Base-by-base conservation (phyloP, 2,888 invertebrate genomes). In the Harpagoxenus sublaevis region DNA sequence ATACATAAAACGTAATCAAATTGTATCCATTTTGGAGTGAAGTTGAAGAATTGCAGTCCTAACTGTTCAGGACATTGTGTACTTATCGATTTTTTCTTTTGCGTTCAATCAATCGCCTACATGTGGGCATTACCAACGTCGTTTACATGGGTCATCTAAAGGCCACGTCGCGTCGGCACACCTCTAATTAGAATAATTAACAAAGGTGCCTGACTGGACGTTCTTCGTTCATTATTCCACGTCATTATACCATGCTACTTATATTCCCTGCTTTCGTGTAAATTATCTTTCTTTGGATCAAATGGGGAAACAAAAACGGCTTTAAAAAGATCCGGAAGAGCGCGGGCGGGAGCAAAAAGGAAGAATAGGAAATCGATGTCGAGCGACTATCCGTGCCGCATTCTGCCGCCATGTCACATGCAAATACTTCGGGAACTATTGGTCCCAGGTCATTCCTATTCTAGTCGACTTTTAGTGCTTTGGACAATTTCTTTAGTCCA, bases 151-250 rank as follows among this genome's bases (percentile, higher is more conserved):
- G 83, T 88, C 87, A 68, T 55, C 57, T 84, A 86, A 57, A 86
- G 85, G 84, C 63, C 86, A 87, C 48, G 55, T 71, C 66, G 87
- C 48, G 55, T 71, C 66, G 87, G 81, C 74, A 87, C 55, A 84
- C 70, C 83, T 89, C 84, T 90, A 91, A 91, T 91, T 91, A 92
- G 89, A 92, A 92, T 91, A 91, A 91, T 91, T 90, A 90, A 90
- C 89, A 85, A 91, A 91, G 86, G 74, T 82, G 68, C 78, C 39
- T 79, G 85, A 55, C 79, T 82, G 82, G 63, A 86, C 83, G 83
- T 82, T 73, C 62, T 75, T 45, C 78, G 81, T 82, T 51, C 85
- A 66, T 86, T 90, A 86, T 63, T 73, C 79, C 63, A 79, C 74
- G 18, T 53, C 62, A 39, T 70, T 71, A 68, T 60, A 51, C 60